Base-by-base conservation (phyloP, 2,888 invertebrate species). In the Ceramica pisi region DNA sequence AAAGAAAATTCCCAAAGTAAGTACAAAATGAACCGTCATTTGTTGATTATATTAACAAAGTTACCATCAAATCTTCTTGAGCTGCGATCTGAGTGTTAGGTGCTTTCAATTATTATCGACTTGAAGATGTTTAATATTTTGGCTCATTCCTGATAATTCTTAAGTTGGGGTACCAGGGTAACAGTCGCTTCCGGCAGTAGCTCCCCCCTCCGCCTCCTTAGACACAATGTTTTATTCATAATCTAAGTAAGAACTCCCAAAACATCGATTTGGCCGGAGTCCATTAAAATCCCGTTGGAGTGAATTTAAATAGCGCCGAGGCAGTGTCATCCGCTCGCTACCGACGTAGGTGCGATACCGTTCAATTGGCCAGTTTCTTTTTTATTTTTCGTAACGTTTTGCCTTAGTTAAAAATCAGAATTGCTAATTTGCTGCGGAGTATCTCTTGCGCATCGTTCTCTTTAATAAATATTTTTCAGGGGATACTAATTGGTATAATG, bases 181-280 rank as follows among this genome's bases (percentile, higher is more conserved):
- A 72, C 69, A 66, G 64, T 66, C 59, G 67, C 71, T 85, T 67
- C 74, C 80, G 68, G 61, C 80, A 69, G 75, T 73, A 65, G 69
- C 46, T 76, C 74, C 72, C 78, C 9, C 48, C 10, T 73, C 71
- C 77, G 72, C 70, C 80, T 73, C 78, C 81, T 67, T 75, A 79
- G 73, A 78, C 68, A 82, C 76, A 83, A 94, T 94, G 94, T 94
- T 93, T 94, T 93, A 94, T 94, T 94, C 93, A 94, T 93, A 89
- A 91, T 89, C 88, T 83, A 86, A 89, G 90, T 89, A 90, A 89
- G 88, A 91, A 91, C 87, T 91, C 91, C 90, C 90, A 88, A 93
- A 93, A 94, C 92, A 93, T 84, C 91, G 92, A 92, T 92, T 94
- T 91, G 87, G 88, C 87, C 78, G 84, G 86, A 91, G 90, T 91